Evolutionary conservation across 2,113 vertebrate species (phyloP).

Genomic region (Rostratula benghalensis): DNA sequence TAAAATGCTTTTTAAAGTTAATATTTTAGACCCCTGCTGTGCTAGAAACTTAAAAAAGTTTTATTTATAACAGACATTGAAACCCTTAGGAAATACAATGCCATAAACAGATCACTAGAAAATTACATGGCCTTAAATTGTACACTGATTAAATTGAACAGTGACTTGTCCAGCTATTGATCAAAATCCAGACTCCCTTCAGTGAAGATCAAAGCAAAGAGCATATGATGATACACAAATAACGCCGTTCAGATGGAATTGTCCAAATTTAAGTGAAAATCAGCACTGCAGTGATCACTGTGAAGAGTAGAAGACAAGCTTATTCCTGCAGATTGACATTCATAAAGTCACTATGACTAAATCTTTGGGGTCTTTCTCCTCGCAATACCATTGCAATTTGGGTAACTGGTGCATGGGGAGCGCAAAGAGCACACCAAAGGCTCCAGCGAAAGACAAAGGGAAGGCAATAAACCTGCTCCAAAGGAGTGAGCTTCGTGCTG

Average conservation of each 20-base stretch:
- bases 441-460: background rate
- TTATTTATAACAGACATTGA: background rate
- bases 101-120: background rate
- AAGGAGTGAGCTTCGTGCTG: background rate
- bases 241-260: background rate
- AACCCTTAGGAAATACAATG: background rate
- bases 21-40: background rate
- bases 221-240: background rate
- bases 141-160: background rate
- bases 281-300: background rate
- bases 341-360: background rate
- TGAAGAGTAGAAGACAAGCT: background rate
- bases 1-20: background rate
- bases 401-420: background rate
- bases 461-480: background rate
- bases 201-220: background rate
- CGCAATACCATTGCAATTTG: background rate
- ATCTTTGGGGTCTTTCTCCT: background rate
- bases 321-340: background rate
- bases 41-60: background rate
- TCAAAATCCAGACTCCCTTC: background rate
- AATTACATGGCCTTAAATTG: background rate
- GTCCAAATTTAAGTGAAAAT: background rate
- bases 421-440: background rate
- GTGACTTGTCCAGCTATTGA: background rate